Evolutionary conservation across 2,797 vertebrate species (phyloP).

Genomic region (Rhabdomys pumilio): DNA sequence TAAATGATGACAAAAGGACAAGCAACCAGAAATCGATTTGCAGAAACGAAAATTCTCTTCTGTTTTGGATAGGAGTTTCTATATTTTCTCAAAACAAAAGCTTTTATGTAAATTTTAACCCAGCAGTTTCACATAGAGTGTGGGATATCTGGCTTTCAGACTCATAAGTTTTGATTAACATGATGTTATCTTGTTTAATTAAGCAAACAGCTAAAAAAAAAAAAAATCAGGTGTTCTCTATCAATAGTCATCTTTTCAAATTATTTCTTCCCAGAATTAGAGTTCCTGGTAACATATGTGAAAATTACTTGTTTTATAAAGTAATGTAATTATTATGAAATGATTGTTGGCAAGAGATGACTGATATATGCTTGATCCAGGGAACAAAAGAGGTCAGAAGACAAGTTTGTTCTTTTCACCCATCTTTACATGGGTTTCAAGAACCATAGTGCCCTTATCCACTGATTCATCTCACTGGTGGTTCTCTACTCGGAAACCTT

Average conservation of each 20-base stretch:
- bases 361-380: background rate
- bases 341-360: background rate
- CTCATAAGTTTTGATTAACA: background rate
- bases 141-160: conserved; percentile 10
- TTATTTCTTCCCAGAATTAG: conserved; percentile 16
- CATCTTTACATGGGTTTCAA: background rate
- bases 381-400: background rate
- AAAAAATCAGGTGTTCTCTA: background rate
- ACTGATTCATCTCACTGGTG: background rate
- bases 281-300: background rate
- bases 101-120: conserved; percentile 50
- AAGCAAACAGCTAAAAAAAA: conserved; percentile 42
- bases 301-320: conserved; percentile 55
- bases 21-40: background rate
- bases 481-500: background rate
- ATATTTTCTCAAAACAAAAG: conserved; percentile 42
- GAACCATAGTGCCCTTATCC: background rate
- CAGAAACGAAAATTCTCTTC: conserved; percentile 7
- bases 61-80: conserved; percentile 13
- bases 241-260: conserved; percentile 20
- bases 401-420: background rate
- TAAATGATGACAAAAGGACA: background rate
- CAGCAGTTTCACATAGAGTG: background rate
- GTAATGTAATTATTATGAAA: conserved; percentile 33
- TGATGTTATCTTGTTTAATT: conserved; percentile 14